Base-by-base conservation (phyloP, 2,113 vertebrate species). In the Urocolius indicus region DNA sequence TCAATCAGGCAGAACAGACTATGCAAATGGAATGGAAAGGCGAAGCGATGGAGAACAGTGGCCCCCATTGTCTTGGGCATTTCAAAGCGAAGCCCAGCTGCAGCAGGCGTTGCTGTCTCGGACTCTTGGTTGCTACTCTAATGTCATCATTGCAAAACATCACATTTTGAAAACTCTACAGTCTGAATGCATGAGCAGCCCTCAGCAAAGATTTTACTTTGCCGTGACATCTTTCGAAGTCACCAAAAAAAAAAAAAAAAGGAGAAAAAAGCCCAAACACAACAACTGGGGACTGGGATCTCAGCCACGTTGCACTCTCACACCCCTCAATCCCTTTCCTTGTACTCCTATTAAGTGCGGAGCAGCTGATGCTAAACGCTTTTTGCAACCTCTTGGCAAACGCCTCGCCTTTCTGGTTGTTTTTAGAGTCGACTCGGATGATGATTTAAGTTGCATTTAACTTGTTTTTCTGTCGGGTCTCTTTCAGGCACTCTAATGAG, bases 1-100 rank as follows among this genome's bases (percentile, higher is more conserved):
- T 98, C 98, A 98, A 90, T 98, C 98, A 98, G 97, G 98, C 98
- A 98, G 98, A 98, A 98, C 98, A 97, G 98, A 97, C 98, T 98
- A 98, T 98, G 98, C 98, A 98, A 99, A 98, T 98, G 97, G 87
- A 78, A 90, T 88, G 97, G 98, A 96, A 98, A 98, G 96, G 97
- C 98, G 95, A 96, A 97, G 97, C 97, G 95, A 96, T 87, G 93
- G 97, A 94, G 97, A 98, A 98, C 98, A 98, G 96, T 97, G 98
- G 97, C 84, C 80, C 94, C 97, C 97, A 98, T 98, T 99, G 98
- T 99, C 98, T 93, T 48, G 88, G 87, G 91, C 76, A 76, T 98
- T 98, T 98, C 98, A 98, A 98, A 98, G 98, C 94, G 82, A 95
- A 92, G 94, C 96, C 98, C 98, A 99, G 98, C 98, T 99, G 98